These are phyloP conservation scores for Oplegnathus fasciatus DNA, from an alignment of 2,113 vertebrate genomes.

Conservation along the genomic window DNA sequence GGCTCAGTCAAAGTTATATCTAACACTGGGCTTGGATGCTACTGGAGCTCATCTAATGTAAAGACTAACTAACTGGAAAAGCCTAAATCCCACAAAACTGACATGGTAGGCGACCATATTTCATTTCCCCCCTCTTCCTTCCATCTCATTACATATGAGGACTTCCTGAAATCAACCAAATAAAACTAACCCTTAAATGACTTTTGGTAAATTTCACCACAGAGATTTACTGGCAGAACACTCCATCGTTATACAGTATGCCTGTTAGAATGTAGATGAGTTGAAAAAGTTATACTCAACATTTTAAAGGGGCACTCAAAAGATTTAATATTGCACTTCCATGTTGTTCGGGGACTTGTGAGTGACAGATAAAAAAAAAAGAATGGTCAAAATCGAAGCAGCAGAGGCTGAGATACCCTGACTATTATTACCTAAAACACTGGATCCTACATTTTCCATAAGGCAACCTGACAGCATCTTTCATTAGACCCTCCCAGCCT, in stretches of 20 bases:
- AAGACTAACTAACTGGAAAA: conserved; percentile 70
- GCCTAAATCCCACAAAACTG: conserved; percentile 46
- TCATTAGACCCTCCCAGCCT: neutral
- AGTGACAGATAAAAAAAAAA: neutral
- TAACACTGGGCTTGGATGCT: conserved; percentile 66
- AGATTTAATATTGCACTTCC: neutral
- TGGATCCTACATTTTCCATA: neutral
- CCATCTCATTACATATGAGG: conserved; percentile 23
- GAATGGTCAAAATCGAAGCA: neutral
- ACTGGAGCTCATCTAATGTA: conserved; percentile 61
- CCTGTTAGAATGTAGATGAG: neutral
- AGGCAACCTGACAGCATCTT: neutral
- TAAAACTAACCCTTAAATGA: conserved; percentile 9
- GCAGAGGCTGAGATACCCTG: neutral
- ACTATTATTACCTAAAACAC: neutral
- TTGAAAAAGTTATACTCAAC: neutral
- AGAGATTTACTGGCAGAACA: neutral
- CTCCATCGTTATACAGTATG: neutral
- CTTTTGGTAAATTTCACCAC: conserved; percentile 10
- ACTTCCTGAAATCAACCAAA: conserved; percentile 41
- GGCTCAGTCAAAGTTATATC: conserved; percentile 66
- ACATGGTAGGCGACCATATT: conserved; percentile 19
- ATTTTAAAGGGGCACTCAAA: neutral
- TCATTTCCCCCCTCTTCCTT: neutral
- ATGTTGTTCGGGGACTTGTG: neutral